Percentiles rank a stretch among this genome's conserved stretches.
These are phyloP conservation scores for Pongo abelii DNA, from an alignment of 2,113 vertebrate genomes.

Conservation along the genomic window DNA sequence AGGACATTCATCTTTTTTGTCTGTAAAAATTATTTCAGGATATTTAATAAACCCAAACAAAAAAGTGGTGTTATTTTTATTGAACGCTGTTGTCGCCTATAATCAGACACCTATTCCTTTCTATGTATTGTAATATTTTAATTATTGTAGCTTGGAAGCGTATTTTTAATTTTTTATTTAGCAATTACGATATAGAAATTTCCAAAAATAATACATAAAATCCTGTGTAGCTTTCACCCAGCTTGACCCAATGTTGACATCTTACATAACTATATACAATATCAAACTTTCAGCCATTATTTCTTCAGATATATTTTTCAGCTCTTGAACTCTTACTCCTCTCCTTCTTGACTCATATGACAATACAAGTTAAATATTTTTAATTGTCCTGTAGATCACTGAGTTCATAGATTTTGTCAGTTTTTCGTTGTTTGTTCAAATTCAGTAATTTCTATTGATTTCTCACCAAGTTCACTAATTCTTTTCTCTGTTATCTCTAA, in stretches of 20 bases:
- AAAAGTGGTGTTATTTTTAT: neutral
- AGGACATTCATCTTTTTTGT: neutral
- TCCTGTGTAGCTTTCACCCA: neutral
- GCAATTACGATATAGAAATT: neutral
- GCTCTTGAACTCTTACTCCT: neutral
- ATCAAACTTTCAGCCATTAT: neutral
- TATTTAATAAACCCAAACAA: neutral
- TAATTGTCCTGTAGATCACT: neutral
- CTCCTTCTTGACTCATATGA: neutral
- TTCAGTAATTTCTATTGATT: neutral
- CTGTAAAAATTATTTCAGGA: neutral
- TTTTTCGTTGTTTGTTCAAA: neutral
- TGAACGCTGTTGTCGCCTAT: neutral
- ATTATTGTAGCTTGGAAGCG: neutral
- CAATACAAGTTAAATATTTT: neutral
- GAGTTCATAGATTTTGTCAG: neutral
- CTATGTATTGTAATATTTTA: neutral
- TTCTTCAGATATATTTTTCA: neutral
- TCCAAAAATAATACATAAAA: neutral
- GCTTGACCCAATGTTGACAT: neutral
- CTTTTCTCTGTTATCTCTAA: neutral
- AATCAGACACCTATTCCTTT: neutral
- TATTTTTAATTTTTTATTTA: neutral
- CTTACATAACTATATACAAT: neutral
- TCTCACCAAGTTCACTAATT: neutral